phyloP scores from a whole-genome alignment of 1,140 invertebrate species.

The Tetramorium parvispinum region DNA sequence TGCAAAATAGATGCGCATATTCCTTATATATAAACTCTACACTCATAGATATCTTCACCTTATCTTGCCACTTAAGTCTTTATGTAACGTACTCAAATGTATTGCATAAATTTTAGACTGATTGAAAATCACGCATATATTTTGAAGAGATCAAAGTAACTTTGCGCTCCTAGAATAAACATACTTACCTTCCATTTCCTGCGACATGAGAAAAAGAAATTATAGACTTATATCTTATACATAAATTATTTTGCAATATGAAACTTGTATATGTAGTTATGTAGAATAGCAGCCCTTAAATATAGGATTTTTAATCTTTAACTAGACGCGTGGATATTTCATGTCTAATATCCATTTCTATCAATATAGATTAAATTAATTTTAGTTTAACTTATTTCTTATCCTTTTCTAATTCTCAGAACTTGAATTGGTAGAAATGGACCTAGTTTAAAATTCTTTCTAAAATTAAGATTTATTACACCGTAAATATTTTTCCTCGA shows the following conservation, averaged over 20 bases:
- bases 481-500: too few species aligned
- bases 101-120: background rate
- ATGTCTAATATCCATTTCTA: background rate
- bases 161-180: background rate
- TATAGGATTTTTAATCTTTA: background rate
- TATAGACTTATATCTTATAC: background rate
- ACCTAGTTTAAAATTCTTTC: too few species aligned
- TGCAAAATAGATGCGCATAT: background rate
- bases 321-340: background rate
- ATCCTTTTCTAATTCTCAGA: too few species aligned
- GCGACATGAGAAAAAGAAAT: conserved; percentile 3
- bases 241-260: background rate
- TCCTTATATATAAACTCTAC: background rate
- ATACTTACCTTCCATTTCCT: conserved; percentile 12
- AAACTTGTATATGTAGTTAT: background rate
- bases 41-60: background rate
- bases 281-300: background rate
- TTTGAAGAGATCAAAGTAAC: background rate
- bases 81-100: background rate
- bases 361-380: too few species aligned
- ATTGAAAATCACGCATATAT: background rate
- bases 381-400: too few species aligned
- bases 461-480: too few species aligned
- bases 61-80: background rate
- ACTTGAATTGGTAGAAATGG: too few species aligned